Evolutionary conservation across 2,888 invertebrate genomes (phyloP).

Genomic region (Halictus ligatus): DNA sequence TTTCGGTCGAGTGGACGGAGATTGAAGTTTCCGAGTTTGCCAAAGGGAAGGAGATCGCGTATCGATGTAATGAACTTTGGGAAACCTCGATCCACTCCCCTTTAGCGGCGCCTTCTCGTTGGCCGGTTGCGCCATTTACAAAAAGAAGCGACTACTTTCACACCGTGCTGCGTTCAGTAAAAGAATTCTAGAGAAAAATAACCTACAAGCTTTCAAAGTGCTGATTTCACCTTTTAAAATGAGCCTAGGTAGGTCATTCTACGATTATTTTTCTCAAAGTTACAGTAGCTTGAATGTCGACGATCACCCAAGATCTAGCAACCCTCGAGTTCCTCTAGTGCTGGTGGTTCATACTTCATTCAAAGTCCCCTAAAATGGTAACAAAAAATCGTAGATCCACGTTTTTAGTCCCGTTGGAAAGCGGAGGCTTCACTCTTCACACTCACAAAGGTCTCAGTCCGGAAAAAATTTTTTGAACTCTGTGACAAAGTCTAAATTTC

Average conservation of each 20-base stretch:
- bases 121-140: background rate
- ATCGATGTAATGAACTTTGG: conserved; percentile 61
- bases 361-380: background rate
- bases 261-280: background rate
- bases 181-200: background rate
- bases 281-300: background rate
- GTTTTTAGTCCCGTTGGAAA: background rate
- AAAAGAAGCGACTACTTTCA: background rate
- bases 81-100: conserved; percentile 15
- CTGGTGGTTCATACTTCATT: background rate
- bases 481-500: background rate
- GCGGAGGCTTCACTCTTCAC: background rate
- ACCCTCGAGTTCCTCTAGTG: background rate
- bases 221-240: background rate
- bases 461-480: background rate
- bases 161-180: background rate
- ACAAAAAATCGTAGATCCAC: background rate
- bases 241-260: background rate
- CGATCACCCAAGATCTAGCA: background rate
- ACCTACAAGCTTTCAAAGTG: background rate
- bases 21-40: conserved; percentile 63
- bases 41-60: conserved; percentile 60
- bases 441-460: fast-evolving
- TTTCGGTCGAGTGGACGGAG: conserved; percentile 62
- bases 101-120: background rate